Base-by-base conservation (phyloP, 2,888 invertebrate species). In the Drosophila affinis region DNA sequence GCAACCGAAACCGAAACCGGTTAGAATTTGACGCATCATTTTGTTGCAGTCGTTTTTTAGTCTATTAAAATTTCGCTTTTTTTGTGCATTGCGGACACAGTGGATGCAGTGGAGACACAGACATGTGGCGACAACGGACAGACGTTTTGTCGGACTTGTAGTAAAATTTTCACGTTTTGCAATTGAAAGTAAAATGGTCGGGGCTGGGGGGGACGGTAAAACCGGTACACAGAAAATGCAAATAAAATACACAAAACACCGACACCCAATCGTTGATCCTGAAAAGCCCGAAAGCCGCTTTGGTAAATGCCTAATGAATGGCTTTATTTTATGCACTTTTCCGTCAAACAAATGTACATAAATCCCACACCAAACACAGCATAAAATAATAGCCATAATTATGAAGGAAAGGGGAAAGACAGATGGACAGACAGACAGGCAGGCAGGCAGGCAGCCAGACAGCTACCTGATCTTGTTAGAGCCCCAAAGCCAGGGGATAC, bases 151-250 rank as follows among this genome's bases (percentile, higher is more conserved):
- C 39, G 39, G 14, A 39, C 39, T n/a, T 39, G 49, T 54, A 32
- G 63, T 58, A 39, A 46, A 70, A 72, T 72, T 63, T 72, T 63
- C 70, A 49, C 49, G 51, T 62, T 67, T 56, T 51, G 70, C 81
- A 72, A 80, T 78, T 65, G 81, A 81, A 81, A 81, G 81, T 81
- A 83, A 81, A 81, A 81, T 76, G 78, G 67, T 27, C 58, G 55
- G 47, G 68, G 24, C 21, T n/a, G 21, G 21, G 58, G 47, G 71
- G 24, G 29, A 29, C 29, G 29, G 29, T 7, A 29, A 72, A 78
- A 78, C 68, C 68, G 65, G 69, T 69, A 47, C 62, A 27, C 12
- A 18, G 62, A 64, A 58, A n/a, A 45, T 21, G 12, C 29, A 24
- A 29, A 24, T 27, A 32, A 56, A 77, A 79, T 18, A 18, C 29